phyloP scores from a whole-genome alignment of 2,797 vertebrate species.

The Syngnathus acus region DNA sequence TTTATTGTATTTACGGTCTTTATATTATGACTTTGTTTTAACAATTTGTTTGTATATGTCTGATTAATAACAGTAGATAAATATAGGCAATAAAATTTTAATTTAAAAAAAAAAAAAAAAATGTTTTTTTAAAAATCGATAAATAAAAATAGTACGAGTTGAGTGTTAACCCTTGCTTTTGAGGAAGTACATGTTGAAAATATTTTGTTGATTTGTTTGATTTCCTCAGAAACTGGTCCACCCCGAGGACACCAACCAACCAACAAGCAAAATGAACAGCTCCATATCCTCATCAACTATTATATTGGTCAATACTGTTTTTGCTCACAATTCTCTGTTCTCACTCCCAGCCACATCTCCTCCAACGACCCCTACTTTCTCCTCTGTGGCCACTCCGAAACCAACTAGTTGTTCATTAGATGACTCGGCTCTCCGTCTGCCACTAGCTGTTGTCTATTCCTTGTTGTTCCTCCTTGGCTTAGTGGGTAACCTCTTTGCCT shows the following conservation, averaged over 20 bases:
- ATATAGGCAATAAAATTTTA: no score
- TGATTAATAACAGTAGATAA: no score
- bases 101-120: no score
- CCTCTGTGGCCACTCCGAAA: neutral
- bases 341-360: neutral
- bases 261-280: conserved; percentile 20
- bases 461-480: conserved; percentile 82
- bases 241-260: neutral
- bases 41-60: no score
- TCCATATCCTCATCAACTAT: neutral
- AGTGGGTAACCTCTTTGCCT: conserved; percentile 79
- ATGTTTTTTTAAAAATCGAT: no score
- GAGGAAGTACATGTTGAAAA: neutral
- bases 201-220: neutral
- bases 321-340: conserved; percentile 1
- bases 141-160: no score
- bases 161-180: neutral
- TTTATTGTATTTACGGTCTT: no score
- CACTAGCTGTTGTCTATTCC: conserved; percentile 70
- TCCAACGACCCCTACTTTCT: neutral
- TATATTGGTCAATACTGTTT: neutral
- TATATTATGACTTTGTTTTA: no score
- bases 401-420: conserved; percentile 50
- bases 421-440: conserved; percentile 58
- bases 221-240: neutral